phyloP scores from a whole-genome alignment of 2,888 invertebrate species.

The Oligia latruncula region DNA sequence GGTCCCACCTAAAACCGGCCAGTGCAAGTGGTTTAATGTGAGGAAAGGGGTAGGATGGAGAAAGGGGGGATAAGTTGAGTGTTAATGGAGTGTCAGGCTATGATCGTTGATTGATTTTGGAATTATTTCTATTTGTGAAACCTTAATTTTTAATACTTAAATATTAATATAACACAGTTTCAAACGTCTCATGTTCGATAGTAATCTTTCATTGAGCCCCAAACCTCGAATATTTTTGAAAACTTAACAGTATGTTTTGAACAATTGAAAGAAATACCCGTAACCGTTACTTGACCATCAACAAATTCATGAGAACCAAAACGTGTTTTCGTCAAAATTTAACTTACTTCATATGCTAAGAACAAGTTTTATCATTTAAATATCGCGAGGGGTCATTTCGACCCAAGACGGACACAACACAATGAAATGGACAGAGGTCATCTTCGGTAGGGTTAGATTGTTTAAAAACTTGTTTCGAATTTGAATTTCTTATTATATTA shows the following conservation, averaged over 20 bases:
- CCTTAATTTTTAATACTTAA: not conserved
- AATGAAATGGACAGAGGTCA: conserved; percentile 73
- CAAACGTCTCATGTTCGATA: not conserved
- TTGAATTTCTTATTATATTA: conserved; percentile 42
- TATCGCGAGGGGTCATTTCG: conserved; percentile 51
- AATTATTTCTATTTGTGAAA: not conserved
- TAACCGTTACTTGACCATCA: conserved; percentile 26
- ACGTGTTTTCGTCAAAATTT: conserved; percentile 46
- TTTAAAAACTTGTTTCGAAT: conserved; percentile 24
- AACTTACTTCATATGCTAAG: conserved; percentile 32
- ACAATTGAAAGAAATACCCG: not conserved
- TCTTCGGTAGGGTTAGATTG: conserved; percentile 67
- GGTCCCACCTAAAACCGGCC: not conserved
- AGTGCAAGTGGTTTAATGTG: not conserved
- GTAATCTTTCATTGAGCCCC: not conserved
- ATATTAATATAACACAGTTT: not conserved
- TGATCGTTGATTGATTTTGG: not conserved
- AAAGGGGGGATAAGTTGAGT: not conserved
- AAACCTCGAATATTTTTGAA: not conserved
- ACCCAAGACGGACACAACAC: conserved; percentile 43
- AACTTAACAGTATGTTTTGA: not conserved
- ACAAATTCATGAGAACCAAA: conserved; percentile 55
- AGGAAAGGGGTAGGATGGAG: not conserved
- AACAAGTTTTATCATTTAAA: conserved; percentile 62
- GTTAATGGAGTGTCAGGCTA: not conserved